phyloP scores from a whole-genome alignment of 2,113 vertebrate species.

The Malurus alboscapulatus region DNA sequence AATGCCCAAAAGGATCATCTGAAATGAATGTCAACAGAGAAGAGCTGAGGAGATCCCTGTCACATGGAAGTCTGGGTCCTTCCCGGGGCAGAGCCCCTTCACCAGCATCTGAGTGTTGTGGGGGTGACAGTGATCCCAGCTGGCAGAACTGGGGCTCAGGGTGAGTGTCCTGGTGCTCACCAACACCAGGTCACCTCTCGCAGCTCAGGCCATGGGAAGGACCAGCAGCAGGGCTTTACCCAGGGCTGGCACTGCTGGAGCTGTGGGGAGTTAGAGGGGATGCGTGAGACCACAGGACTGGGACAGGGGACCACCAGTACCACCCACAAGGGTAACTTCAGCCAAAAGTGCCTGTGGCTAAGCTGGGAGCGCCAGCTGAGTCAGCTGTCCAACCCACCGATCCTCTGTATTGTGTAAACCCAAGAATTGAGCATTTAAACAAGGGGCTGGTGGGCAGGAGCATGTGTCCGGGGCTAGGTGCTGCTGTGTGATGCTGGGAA shows the following conservation, averaged over 20 bases:
- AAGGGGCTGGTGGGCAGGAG: not conserved
- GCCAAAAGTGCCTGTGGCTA: not conserved
- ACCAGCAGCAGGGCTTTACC: not conserved
- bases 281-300: not conserved
- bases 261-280: not conserved
- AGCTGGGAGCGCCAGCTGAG: not conserved
- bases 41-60: not conserved
- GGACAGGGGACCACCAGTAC: not conserved
- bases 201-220: not conserved
- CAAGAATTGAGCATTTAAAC: not conserved
- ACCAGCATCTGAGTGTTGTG: not conserved
- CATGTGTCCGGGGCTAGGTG: not conserved
- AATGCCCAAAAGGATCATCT: not conserved
- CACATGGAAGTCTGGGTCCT: not conserved
- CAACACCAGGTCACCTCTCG: not conserved
- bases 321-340: not conserved
- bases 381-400: not conserved
- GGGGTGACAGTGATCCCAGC: not conserved
- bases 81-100: not conserved
- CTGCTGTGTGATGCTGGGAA: not conserved
- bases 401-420: not conserved
- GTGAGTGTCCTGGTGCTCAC: rapidly evolving
- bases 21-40: not conserved
- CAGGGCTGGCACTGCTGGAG: not conserved
- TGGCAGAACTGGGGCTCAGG: not conserved